Evolutionary conservation across 2,888 invertebrate genomes (phyloP).

Genomic region (Heliconius ismenius): DNA sequence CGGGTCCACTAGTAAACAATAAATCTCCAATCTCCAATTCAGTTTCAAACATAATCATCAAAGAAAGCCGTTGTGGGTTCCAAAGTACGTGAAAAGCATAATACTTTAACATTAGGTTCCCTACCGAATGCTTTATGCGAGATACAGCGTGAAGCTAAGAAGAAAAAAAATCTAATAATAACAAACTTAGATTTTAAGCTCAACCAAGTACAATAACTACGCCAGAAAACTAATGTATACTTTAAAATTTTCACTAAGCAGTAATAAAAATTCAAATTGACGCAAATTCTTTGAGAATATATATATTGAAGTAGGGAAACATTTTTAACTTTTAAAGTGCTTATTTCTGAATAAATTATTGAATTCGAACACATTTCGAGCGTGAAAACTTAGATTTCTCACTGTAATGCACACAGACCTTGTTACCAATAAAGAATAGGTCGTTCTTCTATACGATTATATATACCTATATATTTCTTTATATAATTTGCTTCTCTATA

Average conservation of each 20-base stretch:
- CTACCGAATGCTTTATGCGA: neutral
- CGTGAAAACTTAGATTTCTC: constrained; percentile 48
- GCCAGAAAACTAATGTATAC: neutral
- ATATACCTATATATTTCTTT: too few relatives aligned
- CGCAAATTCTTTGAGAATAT: constrained; percentile 33
- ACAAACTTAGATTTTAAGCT: neutral
- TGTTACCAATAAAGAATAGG: constrained; percentile 42
- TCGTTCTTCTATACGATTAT: neutral
- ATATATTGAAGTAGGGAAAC: constrained; percentile 37
- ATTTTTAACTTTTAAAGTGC: constrained; percentile 43
- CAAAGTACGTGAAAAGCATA: too few relatives aligned
- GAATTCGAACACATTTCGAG: constrained; percentile 46
- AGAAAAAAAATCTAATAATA: neutral
- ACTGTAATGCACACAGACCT: constrained; percentile 45
- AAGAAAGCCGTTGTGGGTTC: too few relatives aligned
- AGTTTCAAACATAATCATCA: too few relatives aligned
- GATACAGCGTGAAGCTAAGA: neutral
- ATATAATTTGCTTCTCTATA: neutral
- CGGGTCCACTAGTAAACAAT: too few relatives aligned
- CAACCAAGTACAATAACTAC: neutral
- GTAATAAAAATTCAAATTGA: constrained; percentile 34
- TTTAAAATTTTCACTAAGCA: neutral
- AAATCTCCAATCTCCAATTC: too few relatives aligned
- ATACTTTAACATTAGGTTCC: neutral
- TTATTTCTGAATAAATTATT: constrained; percentile 47